Evolutionary conservation across 2,888 invertebrate species (phyloP), one percentile per base, ranked within the genome.

Genomic region (Alloplasta piceator): DNA sequence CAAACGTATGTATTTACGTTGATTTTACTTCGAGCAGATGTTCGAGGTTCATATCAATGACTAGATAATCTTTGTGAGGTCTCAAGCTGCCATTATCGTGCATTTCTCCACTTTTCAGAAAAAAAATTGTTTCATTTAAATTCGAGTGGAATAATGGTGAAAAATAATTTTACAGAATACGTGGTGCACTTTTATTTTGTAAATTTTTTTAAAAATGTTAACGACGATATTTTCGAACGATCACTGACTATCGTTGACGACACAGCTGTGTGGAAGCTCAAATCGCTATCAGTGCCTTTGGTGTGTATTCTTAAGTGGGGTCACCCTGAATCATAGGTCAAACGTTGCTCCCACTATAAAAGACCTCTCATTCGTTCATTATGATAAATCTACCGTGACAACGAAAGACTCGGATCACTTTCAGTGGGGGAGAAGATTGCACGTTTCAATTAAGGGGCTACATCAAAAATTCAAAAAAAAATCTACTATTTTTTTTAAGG

Each of bases 21-120:
- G 78, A 85, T 84, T 86, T 87, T 88, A 89, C 89, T 87, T 89
- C 87, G 76, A 77, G 83, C 78, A 83, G 78, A 52, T 86, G 85
- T 52, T 83, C 66, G 68, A 84, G 74, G 82, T 82, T 88, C 86
- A 89, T 88, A 70, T 89, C 88, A 85, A 89, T 88, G 75, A 87
- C 84, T 74, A 88, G 70, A 74, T 87, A 87, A 83, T 87, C 87
- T 76, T 77, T 85, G 75, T 80, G 64, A 36, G 82, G 80, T 60
- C 52, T 76, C 48, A 83, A 66, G 55, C 68, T 48, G 12, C 66
- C 66, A 58, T 72, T 77, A 6, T 77, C 78, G 16, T 38, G 56
- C 80, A 81, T 78, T 63, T 16, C 9, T n/a, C 38, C 43, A 82
- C 77, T 61, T 77, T 26, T 38, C 39, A 46, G 58, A 43, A 10